Evolutionary conservation across 2,797 vertebrate genomes (phyloP).

Genomic region (Chromis chromis): DNA sequence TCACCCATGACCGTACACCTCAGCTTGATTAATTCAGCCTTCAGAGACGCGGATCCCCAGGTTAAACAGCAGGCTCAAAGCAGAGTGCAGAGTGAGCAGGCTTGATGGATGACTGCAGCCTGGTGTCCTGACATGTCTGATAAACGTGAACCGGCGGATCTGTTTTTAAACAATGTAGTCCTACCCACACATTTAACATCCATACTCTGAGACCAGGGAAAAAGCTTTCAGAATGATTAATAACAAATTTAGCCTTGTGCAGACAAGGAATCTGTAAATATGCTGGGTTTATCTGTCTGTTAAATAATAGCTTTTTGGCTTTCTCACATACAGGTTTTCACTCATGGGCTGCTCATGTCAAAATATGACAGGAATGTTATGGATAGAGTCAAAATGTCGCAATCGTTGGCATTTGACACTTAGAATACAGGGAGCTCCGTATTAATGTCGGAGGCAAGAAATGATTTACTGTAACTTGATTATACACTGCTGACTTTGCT

Average conservation of each 20-base stretch:
- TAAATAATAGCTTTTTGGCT: constrained; percentile 50
- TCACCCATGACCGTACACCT: constrained; percentile 66
- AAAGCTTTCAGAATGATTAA: constrained; percentile 68
- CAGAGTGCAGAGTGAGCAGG: constrained; percentile 58
- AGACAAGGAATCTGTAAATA: constrained; percentile 56
- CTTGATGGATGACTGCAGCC: constrained; percentile 74
- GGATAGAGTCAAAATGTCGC: constrained; percentile 12
- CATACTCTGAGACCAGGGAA: constrained; percentile 52
- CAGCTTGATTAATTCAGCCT: constrained; percentile 72
- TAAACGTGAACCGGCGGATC: constrained; percentile 75
- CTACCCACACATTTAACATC: constrained; percentile 69
- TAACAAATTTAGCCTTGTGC: constrained; percentile 55
- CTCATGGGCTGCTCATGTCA: constrained; percentile 31
- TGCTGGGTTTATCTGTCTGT: constrained; percentile 51
- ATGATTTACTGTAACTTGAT: constrained; percentile 25
- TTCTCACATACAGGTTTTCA: constrained; percentile 34
- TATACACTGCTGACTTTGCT: constrained; percentile 25
- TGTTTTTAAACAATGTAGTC: constrained; percentile 75
- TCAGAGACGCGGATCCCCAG: constrained; percentile 70
- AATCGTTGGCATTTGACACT: constrained; percentile 30
- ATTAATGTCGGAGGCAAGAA: constrained; percentile 2
- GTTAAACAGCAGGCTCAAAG: constrained; percentile 70
- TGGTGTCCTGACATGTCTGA: constrained; percentile 70
- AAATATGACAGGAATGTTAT: constrained; percentile 44
- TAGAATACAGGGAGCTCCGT: constrained; percentile 6